Percentiles rank a stretch among this genome's conserved stretches.
Evolutionary conservation across 2,113 vertebrate species (phyloP).

Genomic region (Coptodon rendalli): DNA sequence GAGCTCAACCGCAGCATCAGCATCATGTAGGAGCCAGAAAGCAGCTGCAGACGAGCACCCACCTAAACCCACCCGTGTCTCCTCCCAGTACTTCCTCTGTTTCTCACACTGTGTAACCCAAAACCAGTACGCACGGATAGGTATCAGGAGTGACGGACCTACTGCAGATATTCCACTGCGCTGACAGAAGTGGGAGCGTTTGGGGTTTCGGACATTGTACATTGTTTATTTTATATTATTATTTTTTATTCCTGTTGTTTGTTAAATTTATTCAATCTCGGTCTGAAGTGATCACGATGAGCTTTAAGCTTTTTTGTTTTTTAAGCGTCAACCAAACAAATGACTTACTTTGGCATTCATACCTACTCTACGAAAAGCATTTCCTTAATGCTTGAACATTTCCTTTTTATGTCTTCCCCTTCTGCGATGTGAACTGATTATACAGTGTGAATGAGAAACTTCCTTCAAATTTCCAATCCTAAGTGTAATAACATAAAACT

Average conservation of each 20-base stretch:
- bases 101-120: slow-evolving; percentile 41
- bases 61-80: background rate
- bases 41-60: background rate
- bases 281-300: slow-evolving; percentile 44
- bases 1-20: slow-evolving; percentile 79
- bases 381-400: slow-evolving; percentile 58
- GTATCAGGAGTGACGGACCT: slow-evolving; percentile 10
- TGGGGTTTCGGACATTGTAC: slow-evolving; percentile 30
- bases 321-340: slow-evolving; percentile 65
- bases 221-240: slow-evolving; percentile 32
- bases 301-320: slow-evolving; percentile 60
- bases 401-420: slow-evolving; percentile 45
- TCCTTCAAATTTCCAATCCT: slow-evolving; percentile 20
- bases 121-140: background rate
- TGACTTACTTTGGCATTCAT: slow-evolving; percentile 48
- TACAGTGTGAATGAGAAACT: slow-evolving; percentile 33
- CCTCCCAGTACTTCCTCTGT: slow-evolving; percentile 22
- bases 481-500: slow-evolving; percentile 30
- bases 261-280: slow-evolving; percentile 22
- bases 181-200: background rate
- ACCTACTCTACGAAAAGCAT: slow-evolving; percentile 51
- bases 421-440: slow-evolving; percentile 23
- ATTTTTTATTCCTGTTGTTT: slow-evolving; percentile 14
- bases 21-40: slow-evolving; percentile 69
- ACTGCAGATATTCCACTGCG: slow-evolving; percentile 30